Percentiles rank a stretch among this genome's conserved stretches.
Evolutionary conservation across 2,888 invertebrate species (phyloP).

Genomic region (Kryphioiulus occultus): DNA sequence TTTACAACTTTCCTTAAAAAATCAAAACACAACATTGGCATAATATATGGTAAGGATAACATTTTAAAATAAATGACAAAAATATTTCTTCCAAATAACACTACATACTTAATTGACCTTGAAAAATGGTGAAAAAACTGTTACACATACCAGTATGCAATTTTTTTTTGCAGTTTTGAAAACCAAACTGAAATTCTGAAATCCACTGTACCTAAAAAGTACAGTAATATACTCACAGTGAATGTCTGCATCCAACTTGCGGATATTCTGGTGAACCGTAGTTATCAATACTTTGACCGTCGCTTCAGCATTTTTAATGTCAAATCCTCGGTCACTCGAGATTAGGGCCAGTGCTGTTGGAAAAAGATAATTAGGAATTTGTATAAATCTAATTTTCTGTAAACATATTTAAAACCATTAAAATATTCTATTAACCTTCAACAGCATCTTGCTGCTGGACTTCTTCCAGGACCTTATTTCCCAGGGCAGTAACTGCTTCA

Average conservation of each 20-base stretch:
- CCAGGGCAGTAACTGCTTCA: conserved; percentile 91
- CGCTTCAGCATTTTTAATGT: conserved; percentile 83
- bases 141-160: too few species aligned
- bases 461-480: conserved; percentile 85
- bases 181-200: too few species aligned
- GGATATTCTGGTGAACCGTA: conserved; percentile 90
- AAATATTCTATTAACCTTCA: conserved; percentile 61
- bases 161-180: too few species aligned
- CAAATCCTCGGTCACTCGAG: conserved; percentile 80
- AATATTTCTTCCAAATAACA: background rate
- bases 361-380: conserved; percentile 42
- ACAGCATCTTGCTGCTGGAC: conserved; percentile 74
- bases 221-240: conserved; percentile 68
- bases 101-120: too few species aligned
- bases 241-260: conserved; percentile 88
- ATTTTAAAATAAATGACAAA: background rate
- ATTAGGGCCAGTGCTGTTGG: conserved; percentile 62
- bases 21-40: too few species aligned
- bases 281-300: conserved; percentile 90
- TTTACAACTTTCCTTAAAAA: too few species aligned
- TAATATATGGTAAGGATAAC: background rate
- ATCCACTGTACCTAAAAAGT: too few species aligned
- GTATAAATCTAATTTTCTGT: background rate
- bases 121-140: too few species aligned
- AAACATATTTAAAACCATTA: background rate